phyloP scores from a whole-genome alignment of 35 echinoderm and acorn worm genomes.

The Patiria miniata region DNA sequence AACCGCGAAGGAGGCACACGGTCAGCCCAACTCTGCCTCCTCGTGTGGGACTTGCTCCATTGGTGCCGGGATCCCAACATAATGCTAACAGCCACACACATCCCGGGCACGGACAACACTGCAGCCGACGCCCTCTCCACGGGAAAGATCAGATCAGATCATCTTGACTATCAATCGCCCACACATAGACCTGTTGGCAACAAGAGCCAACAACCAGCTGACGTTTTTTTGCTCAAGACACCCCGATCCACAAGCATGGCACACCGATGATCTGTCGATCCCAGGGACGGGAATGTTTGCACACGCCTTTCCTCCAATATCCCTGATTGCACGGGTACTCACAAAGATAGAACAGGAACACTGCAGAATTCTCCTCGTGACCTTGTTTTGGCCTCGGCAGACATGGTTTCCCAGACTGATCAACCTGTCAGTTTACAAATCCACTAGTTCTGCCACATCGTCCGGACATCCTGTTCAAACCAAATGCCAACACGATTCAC shows the following conservation, averaged over 20 bases:
- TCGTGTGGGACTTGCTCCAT: constrained; percentile 6
- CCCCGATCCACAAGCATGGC: constrained; percentile 26
- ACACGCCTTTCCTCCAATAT: constrained; percentile 61
- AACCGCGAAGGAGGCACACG: constrained; percentile 36
- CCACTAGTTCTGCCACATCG: not conserved
- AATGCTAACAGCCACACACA: not conserved
- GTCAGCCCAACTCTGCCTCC: constrained; percentile 17
- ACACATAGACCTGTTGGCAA: constrained; percentile 52
- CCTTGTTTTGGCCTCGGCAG: not conserved
- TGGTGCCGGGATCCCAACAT: constrained; percentile 45
- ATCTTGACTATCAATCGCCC: not conserved
- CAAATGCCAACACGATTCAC: not conserved
- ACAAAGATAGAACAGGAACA: not conserved
- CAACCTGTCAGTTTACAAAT: not conserved
- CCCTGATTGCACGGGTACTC: constrained; percentile 31
- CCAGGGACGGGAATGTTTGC: constrained; percentile 35
- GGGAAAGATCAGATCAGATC: not conserved
- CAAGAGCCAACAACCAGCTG: constrained; percentile 31
- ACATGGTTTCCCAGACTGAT: not conserved
- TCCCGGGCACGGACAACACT: constrained; percentile 50
- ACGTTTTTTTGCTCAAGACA: constrained; percentile 7
- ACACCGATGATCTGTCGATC: constrained; percentile 50
- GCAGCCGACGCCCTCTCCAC: constrained; percentile 43
- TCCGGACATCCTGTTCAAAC: not conserved
- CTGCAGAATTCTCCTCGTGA: not conserved